Percentiles rank a stretch among this genome's conserved stretches.
Evolutionary conservation across 1,140 invertebrate species (phyloP).

Genomic region (Brachystomella parvula): DNA sequence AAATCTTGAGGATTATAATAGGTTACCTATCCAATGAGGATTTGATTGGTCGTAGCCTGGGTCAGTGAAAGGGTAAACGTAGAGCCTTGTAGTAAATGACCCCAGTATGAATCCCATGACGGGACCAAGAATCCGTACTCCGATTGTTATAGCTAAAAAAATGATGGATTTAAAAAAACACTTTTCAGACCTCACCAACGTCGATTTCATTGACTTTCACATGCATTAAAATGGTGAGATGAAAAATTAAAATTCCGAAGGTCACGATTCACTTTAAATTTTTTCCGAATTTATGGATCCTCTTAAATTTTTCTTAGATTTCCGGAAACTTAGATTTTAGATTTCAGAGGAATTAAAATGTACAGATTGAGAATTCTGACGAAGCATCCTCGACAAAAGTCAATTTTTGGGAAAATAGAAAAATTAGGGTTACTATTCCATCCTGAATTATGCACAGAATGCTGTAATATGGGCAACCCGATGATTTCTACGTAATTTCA

Average conservation of each 20-base stretch:
- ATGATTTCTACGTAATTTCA: no score
- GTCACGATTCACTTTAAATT: not conserved
- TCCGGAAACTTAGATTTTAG: no score
- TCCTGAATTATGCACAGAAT: no score
- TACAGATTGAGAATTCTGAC: no score
- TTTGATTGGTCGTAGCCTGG: constrained; percentile 64
- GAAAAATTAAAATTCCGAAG: not conserved
- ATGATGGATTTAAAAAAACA: constrained; percentile 15
- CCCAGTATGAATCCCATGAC: constrained; percentile 82
- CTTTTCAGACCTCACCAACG: not conserved
- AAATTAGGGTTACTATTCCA: no score
- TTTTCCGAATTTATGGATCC: no score
- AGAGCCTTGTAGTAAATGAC: constrained; percentile 78
- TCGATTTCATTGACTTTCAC: not conserved
- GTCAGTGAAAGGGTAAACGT: constrained; percentile 66
- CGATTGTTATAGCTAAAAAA: constrained; percentile 76
- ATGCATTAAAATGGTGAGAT: not conserved
- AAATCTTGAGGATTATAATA: not conserved
- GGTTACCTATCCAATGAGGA: constrained; percentile 79
- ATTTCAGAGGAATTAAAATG: no score
- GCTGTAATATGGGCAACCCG: no score
- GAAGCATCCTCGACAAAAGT: no score
- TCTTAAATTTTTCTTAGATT: no score
- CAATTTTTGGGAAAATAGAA: no score
- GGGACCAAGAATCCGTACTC: constrained; percentile 80